Base-by-base conservation (phyloP, 2,113 vertebrate genomes). In the Tringa solitaria region DNA sequence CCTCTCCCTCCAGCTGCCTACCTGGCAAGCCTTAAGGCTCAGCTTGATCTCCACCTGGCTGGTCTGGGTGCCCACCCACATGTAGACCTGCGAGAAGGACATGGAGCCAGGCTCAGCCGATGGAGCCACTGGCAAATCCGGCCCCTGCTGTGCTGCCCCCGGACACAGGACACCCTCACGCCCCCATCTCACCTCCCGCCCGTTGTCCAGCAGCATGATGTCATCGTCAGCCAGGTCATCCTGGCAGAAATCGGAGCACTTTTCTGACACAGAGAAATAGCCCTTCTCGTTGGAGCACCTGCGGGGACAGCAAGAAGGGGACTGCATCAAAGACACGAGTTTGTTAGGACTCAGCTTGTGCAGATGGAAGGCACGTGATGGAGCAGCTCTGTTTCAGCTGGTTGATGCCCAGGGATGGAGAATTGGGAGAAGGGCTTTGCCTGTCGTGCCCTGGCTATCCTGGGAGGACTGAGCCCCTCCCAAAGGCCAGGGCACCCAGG, bases 1-100 rank as follows among this genome's bases (percentile, higher is more conserved):
- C 30, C 2, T 8, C 16, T 39, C 63, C 2, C 2, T 5, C 3
- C 6, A 1, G n/a, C n/a, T n/a, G n/a, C 90, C 96, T 94, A 99
- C 99, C 99, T 99, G 99, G 95, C 99, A 99, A 0, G 99, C 99
- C 96, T 99, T 99, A 78, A 99, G 98, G 94, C 99, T 99, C 43
- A 99, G 98, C 94, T 99, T 99, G 96, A 99, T 99, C 97, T 99
- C 99, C 96, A 99, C 99, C 93, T 99, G 99, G 97, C 99, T 99
- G 57, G 99, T 99, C 98, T 99, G 99, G 28, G 98, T 99, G 53
- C 99, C 99, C 16, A 99, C 99, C 99, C 99, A 99, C 99, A 99
- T 99, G 97, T 99, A 99, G 82, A 99, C 99, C 99, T 99, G 97
- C 0, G 19, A 90, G 72, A 73, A 30, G 77, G 67, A 50, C 5